Conservation (phyloP, 2,113 vertebrate species). For the Sus scrofa region T2T-Sscrofa CM000818.6:118791501-118792000, state of each 20-base stretch:
- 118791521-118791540: neutral
- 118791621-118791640: neutral
- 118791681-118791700: neutral
- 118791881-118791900: conserved; percentile 14
- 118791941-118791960: neutral
- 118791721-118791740: neutral
- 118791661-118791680: conserved; percentile 1
- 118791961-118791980: neutral
- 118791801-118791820: neutral
- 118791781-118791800: neutral
- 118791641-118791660: neutral
- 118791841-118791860: neutral
- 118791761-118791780: neutral
- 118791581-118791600: neutral
- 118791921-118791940: neutral
- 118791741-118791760: neutral
- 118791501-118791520: neutral
- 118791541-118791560: neutral
- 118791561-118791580: neutral
- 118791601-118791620: neutral
- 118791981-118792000: neutral
- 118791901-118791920: neutral
- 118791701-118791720: conserved; percentile 15
- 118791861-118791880: neutral
- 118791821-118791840: neutral